A percentile compares a stretch with the other conserved stretches of the same genome.
Conservation (phyloP, 2,113 vertebrate genomes). For the Nothocercus julius region DNA sequence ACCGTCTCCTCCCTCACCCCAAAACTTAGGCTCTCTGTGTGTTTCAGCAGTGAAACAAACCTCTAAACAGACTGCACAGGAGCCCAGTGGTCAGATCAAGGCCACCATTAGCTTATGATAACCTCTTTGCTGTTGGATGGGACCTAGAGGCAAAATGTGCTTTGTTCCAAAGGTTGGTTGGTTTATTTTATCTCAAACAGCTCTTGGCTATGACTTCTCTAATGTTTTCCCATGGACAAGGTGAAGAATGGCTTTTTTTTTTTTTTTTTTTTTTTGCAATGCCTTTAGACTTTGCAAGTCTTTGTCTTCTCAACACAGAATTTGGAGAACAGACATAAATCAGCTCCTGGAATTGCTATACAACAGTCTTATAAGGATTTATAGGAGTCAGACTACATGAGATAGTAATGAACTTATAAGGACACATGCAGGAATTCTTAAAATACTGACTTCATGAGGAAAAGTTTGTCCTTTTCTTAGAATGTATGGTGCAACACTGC, state of each 20-base stretch:
- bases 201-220: constrained; percentile 44
- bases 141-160: constrained; percentile 17
- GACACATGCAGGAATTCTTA: background rate
- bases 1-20: constrained; percentile 34
- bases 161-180: constrained; percentile 35
- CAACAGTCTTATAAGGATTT: constrained; percentile 1
- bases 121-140: background rate
- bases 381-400: constrained; percentile 3
- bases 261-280: constrained; percentile 43
- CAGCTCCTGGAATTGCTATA: constrained; percentile 15
- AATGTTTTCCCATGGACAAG: constrained; percentile 50
- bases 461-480: background rate
- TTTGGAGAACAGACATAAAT: constrained; percentile 36
- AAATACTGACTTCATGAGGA: background rate
- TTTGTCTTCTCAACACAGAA: constrained; percentile 32
- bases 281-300: constrained; percentile 32
- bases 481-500: constrained; percentile 1
- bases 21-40: background rate
- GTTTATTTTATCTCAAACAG: constrained; percentile 51
- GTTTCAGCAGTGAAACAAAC: constrained; percentile 1
- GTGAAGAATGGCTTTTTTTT: constrained; percentile 40
- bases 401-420: constrained; percentile 42
- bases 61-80: background rate
- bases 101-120: background rate
- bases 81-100: background rate